A percentile compares a stretch with the other conserved stretches of the same genome.
These are phyloP conservation scores for Volucella inanis DNA, from an alignment of 2,888 invertebrate species.

Conservation along the genomic window DNA sequence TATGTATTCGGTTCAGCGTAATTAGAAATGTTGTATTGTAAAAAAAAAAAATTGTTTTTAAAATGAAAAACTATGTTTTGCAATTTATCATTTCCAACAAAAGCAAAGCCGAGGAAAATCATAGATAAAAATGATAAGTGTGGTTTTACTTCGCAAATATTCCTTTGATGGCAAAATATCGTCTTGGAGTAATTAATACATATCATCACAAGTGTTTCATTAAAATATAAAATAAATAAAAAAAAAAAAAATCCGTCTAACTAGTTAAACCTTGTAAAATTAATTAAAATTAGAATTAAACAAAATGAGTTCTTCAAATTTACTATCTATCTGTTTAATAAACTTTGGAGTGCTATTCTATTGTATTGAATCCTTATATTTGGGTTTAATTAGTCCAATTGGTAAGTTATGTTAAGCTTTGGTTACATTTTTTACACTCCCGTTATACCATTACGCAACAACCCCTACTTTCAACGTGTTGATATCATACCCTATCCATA, in stretches of 20 bases:
- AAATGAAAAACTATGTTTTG: constrained; percentile 23
- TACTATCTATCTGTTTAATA: constrained; percentile 38
- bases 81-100: constrained; percentile 17
- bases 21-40: constrained; percentile 4
- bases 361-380: constrained; percentile 63
- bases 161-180: constrained; percentile 30
- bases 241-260: constrained; percentile 18
- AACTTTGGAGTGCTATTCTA: constrained; percentile 52
- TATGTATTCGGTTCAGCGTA: constrained; percentile 32
- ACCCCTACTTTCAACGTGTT: constrained; percentile 48
- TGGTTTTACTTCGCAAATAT: constrained; percentile 38
- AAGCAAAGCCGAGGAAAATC: background rate
- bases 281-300: constrained; percentile 32
- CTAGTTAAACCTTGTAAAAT: constrained; percentile 42
- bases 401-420: constrained; percentile 61
- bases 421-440: constrained; percentile 20
- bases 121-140: constrained; percentile 43
- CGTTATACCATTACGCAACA: constrained; percentile 69
- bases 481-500: constrained; percentile 34
- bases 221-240: constrained; percentile 24
- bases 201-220: constrained; percentile 37
- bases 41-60: constrained; percentile 7
- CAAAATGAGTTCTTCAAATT: constrained; percentile 50
- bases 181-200: constrained; percentile 41
- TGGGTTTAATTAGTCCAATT: constrained; percentile 75